phyloP scores from a whole-genome alignment of 2,113 vertebrate species.

The Oryzias woworae region DNA sequence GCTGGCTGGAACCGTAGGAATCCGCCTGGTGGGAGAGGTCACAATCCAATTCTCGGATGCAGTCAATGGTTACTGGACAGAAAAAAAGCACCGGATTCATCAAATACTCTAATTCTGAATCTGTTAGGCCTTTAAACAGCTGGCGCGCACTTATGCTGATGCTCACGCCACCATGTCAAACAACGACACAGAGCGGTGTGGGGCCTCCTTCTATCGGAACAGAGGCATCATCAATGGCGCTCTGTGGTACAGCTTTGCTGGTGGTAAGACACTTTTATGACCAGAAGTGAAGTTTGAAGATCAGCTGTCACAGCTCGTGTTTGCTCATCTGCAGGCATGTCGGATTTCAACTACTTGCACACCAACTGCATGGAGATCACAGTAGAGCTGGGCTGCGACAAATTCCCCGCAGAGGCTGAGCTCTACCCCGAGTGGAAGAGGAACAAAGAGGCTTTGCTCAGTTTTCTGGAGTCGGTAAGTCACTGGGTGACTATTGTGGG shows the following conservation, averaged over 20 bases:
- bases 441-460: constrained; percentile 90
- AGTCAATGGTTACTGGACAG: too few species aligned
- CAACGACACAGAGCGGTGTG: constrained; percentile 87
- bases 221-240: constrained; percentile 95
- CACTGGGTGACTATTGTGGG: not conserved
- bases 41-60: too few species aligned
- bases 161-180: constrained; percentile 89
- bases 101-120: constrained; percentile 1
- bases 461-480: constrained; percentile 89
- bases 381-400: constrained; percentile 93
- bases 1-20: too few species aligned
- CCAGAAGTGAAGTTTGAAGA: not conserved
- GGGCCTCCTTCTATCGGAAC: constrained; percentile 85
- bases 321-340: constrained; percentile 82
- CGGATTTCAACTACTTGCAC: constrained; percentile 96
- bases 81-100: too few species aligned
- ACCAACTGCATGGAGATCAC: constrained; percentile 96
- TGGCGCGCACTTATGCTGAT: constrained; percentile 89
- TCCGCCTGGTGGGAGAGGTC: too few species aligned
- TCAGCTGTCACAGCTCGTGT: not conserved
- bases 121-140: constrained; percentile 79
- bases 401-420: constrained; percentile 90
- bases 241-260: constrained; percentile 96
- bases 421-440: constrained; percentile 90
- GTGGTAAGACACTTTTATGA: constrained; percentile 78